These are phyloP conservation scores for Lithophane semibrunnea DNA, from an alignment of 2,888 invertebrate genomes.

Conservation along the genomic window DNA sequence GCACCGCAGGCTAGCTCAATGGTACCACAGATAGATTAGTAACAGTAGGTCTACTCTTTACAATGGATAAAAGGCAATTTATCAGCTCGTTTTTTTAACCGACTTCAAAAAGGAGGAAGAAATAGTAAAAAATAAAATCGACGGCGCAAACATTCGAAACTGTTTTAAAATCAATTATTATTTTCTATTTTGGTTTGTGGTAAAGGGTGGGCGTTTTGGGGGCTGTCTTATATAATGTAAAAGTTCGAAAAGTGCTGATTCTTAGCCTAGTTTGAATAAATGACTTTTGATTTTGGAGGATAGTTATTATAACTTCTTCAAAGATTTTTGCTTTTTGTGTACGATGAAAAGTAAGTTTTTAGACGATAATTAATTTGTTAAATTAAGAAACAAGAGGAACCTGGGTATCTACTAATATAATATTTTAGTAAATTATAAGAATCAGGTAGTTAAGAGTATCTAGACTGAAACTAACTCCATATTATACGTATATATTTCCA, in stretches of 20 bases:
- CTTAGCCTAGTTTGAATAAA: too few species aligned
- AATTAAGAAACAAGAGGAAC: background rate
- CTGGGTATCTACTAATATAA: background rate
- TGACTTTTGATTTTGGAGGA: too few species aligned
- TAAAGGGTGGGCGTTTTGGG: too few species aligned
- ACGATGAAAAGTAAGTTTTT: background rate
- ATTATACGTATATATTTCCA: background rate
- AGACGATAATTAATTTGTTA: too few species aligned
- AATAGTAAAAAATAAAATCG: background rate
- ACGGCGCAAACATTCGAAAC: background rate
- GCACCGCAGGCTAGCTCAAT: constrained; percentile 55
- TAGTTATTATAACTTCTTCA: too few species aligned
- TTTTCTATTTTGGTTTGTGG: background rate
- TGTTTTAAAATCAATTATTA: background rate
- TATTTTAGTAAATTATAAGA: background rate
- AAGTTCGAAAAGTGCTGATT: too few species aligned
- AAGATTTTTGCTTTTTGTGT: background rate
- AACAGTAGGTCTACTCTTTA: constrained; percentile 6
- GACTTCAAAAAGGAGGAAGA: too few species aligned
- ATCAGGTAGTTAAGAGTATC: background rate
- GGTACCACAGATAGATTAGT: constrained; percentile 45
- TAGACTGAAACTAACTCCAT: background rate
- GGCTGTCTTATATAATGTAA: too few species aligned
- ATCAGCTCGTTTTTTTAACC: background rate
- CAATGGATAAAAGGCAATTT: background rate